Evolutionary conservation across 2,888 invertebrate genomes (phyloP).

Genomic region (Stenodema calcarata): DNA sequence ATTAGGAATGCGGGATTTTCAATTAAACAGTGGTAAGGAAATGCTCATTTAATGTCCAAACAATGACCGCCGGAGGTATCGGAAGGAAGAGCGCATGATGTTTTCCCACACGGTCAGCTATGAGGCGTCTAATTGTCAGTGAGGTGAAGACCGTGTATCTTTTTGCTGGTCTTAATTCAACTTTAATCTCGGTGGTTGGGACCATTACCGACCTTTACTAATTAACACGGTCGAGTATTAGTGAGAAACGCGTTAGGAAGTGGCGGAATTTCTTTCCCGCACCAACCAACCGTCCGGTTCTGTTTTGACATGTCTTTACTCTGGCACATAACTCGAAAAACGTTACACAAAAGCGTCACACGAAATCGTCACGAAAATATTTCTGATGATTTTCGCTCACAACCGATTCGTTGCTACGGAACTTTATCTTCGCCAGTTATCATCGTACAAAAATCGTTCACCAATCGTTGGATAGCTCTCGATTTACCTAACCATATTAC

Average conservation of each 20-base stretch:
- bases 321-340: too few relatives aligned
- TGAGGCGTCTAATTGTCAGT: neutral
- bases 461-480: too few relatives aligned
- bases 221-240: neutral
- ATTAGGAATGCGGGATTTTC: neutral
- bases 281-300: too few relatives aligned
- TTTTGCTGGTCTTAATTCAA: constrained; percentile 20
- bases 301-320: neutral
- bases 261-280: neutral
- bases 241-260: neutral
- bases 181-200: constrained; percentile 1
- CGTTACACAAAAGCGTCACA: too few relatives aligned
- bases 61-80: constrained; percentile 18
- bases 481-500: too few relatives aligned
- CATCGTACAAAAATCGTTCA: too few relatives aligned
- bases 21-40: neutral
- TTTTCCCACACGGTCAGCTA: neutral
- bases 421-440: too few relatives aligned
- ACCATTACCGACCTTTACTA: neutral
- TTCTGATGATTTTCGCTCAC: too few relatives aligned
- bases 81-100: neutral
- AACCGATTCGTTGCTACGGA: too few relatives aligned
- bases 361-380: too few relatives aligned
- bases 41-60: constrained; percentile 27
- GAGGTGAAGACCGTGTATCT: neutral